Evolutionary conservation across 2,113 vertebrate genomes (phyloP).

Genomic region (Sphyrna mokarran): DNA sequence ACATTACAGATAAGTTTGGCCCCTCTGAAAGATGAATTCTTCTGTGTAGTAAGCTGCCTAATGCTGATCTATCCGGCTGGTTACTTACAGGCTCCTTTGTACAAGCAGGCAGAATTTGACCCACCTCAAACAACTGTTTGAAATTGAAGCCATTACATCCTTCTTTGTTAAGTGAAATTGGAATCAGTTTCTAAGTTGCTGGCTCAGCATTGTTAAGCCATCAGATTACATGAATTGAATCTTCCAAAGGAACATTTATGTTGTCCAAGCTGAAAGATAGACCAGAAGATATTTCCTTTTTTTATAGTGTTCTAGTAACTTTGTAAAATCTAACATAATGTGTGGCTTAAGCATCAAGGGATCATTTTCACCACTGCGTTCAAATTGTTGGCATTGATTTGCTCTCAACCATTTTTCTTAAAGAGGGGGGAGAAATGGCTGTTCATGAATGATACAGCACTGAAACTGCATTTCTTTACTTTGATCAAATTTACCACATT

Average conservation of each 20-base stretch:
- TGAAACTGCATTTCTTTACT: not conserved
- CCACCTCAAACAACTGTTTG: slow-evolving; percentile 40
- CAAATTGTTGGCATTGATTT: not conserved
- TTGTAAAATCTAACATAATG: not conserved
- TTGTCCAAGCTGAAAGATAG: slow-evolving; percentile 13
- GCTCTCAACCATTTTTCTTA: not conserved
- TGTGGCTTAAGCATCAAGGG: not conserved
- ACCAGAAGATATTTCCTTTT: not conserved
- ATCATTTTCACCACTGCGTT: not conserved
- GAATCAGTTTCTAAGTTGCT: slow-evolving; percentile 39
- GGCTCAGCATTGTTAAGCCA: slow-evolving; percentile 25
- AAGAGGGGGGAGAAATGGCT: not conserved
- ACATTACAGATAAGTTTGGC: slow-evolving; percentile 42
- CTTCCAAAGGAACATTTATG: not conserved
- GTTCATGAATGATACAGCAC: not conserved
- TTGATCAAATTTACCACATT: not conserved
- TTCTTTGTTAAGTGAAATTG: slow-evolving; percentile 39
- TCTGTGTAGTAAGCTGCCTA: slow-evolving; percentile 33
- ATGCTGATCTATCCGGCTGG: slow-evolving; percentile 34
- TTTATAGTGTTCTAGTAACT: not conserved
- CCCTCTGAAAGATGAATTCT: slow-evolving; percentile 42
- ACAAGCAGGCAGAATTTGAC: slow-evolving; percentile 39
- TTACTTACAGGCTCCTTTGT: slow-evolving; percentile 42
- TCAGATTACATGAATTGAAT: slow-evolving; percentile 8
- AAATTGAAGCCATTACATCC: not conserved